Evolutionary conservation across 2,797 vertebrate species (phyloP), one percentile per base, ranked within the genome.

Genomic region (Xenentodon cancila): DNA sequence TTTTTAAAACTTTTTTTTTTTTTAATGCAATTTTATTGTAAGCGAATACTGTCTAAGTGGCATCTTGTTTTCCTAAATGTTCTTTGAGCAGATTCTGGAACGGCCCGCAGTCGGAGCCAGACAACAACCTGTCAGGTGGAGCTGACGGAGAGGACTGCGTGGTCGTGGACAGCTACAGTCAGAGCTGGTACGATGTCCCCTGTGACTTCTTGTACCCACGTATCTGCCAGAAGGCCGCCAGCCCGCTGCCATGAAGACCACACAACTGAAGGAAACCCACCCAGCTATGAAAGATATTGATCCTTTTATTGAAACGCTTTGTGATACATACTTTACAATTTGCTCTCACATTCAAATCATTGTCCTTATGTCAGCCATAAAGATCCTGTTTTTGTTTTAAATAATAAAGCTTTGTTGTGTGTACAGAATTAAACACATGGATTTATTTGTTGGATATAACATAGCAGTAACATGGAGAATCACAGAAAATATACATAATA

Each of bases 121-220:
- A 77, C 52, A 59, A 81, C 68, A 8, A 68, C 20, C 0, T 0
- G 22, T 19, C 64, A 0, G 43, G 18, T 5, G 81, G 73, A 21
- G 3, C 20, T 1, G 25, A 61, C 0, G 82, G 71, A 67, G 76
- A 81, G 47, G 64, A 79, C 71, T 79, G 71, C 11, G 76, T 1
- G 0, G 70, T 81, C 59, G 61, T 84, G 37, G 5, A 79, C 59
- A 66, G 65, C 58, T 20, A 44, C 52, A 34, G 2, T 18, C 34
- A 53, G 30, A 13, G 0, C 0, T 73, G 71, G 71, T 53, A 2
- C 3, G 54, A 73, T 1, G 71, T 81, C 32, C 58, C 78, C 22
- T 81, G 81, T 21, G 49, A 7, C 49, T 75, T 71, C 32, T 0
- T 0, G 7, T 75, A 84, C 40, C 65, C 11, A 2, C 7, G 18